phyloP scores from a whole-genome alignment of 2,113 vertebrate genomes.

The Lynx canadensis region DNA sequence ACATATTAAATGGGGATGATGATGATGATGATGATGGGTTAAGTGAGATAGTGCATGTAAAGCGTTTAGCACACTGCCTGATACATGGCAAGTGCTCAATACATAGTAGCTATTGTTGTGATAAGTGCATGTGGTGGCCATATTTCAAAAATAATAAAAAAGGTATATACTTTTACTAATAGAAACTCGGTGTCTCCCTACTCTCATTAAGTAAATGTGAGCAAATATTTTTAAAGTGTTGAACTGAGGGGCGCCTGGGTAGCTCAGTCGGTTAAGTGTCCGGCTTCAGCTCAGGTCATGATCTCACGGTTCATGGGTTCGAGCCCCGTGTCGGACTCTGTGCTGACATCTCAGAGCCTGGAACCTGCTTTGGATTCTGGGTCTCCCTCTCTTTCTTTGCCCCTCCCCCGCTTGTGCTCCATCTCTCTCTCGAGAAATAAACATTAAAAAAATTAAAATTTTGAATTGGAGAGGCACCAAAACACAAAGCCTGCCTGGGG shows the following conservation, averaged over 20 bases:
- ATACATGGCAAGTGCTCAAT: neutral
- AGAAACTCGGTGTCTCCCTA: slow-evolving; percentile 6
- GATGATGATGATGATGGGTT: neutral
- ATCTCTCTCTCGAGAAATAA: no score
- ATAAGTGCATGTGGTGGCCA: neutral
- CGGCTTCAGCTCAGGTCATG: no score
- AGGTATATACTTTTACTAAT: neutral
- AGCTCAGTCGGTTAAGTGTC: no score
- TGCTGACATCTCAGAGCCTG: no score
- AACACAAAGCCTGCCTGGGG: neutral
- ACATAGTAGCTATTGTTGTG: neutral
- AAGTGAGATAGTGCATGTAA: neutral
- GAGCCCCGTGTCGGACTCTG: no score
- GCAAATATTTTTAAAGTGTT: slow-evolving; percentile 36
- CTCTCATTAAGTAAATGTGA: slow-evolving; percentile 5
- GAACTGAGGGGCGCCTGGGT: neutral
- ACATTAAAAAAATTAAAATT: no score
- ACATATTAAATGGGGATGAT: neutral
- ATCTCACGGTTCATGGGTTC: no score
- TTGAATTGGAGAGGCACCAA: neutral
- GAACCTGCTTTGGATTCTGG: no score
- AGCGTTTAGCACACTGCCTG: neutral
- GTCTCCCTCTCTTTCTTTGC: no score
- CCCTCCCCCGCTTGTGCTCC: no score
- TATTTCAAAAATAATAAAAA: slow-evolving; percentile 30